Percentiles rank a stretch among this genome's conserved stretches.
Evolutionary conservation across 2,797 vertebrate genomes (phyloP).

Genomic region (Brachymystax lenok): DNA sequence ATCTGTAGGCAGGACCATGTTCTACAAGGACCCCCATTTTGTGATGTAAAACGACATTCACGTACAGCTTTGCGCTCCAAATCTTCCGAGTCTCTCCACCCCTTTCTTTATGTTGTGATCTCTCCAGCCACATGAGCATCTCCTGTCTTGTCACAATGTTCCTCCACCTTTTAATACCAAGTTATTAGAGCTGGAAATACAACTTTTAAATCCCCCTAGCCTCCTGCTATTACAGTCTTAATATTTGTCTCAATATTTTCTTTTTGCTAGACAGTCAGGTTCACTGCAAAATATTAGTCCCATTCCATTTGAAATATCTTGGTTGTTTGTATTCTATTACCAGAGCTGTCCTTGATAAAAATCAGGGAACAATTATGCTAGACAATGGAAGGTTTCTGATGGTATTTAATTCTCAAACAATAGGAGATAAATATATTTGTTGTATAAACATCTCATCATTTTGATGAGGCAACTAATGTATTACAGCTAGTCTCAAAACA

Average conservation of each 20-base stretch:
- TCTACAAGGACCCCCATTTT: too few species aligned
- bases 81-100: too few species aligned
- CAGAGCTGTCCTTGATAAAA: slow-evolving; percentile 14
- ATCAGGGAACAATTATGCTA: not conserved
- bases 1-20: too few species aligned
- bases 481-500: not conserved
- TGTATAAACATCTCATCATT: too few species aligned
- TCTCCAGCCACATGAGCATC: slow-evolving; percentile 18
- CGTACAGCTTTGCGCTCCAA: too few species aligned
- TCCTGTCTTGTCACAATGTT: slow-evolving; percentile 30
- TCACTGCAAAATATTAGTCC: slow-evolving; percentile 25
- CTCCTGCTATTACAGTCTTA: too few species aligned
- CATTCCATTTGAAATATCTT: slow-evolving; percentile 22
- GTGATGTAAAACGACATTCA: too few species aligned
- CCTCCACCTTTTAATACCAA: slow-evolving; percentile 38
- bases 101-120: slow-evolving; percentile 8
- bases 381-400: not conserved
- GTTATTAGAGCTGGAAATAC: too few species aligned
- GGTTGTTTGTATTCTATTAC: slow-evolving; percentile 17
- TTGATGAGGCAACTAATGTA: too few species aligned
- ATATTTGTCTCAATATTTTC: too few species aligned
- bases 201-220: slow-evolving; percentile 1
- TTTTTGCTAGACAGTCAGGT: not conserved
- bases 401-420: not conserved
- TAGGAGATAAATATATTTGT: not conserved